Conservation (phyloP, 2,797 vertebrate species). For the Xenopus petersii region DNA sequence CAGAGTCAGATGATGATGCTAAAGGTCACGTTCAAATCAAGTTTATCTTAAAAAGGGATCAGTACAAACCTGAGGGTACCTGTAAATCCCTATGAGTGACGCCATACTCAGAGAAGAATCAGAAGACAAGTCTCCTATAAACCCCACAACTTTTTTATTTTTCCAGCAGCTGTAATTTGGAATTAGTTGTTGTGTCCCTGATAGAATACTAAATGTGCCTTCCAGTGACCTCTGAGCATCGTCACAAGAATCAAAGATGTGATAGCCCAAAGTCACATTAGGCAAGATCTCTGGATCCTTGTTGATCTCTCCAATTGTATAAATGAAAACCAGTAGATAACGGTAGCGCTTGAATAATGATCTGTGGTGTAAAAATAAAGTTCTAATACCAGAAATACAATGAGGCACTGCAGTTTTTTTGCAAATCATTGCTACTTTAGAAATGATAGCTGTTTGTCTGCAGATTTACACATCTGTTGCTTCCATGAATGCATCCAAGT, state of each 20-base stretch:
- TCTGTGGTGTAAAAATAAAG: too few species aligned
- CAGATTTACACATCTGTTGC: too few species aligned
- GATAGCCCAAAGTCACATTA: constrained; percentile 18
- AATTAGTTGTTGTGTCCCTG: not conserved
- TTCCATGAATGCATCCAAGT: too few species aligned
- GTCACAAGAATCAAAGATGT: constrained; percentile 6
- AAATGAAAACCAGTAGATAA: constrained; percentile 6
- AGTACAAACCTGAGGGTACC: not conserved
- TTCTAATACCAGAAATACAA: too few species aligned
- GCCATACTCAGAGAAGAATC: not conserved
- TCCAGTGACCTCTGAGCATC: not conserved
- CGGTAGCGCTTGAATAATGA: not conserved
- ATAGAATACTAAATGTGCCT: not conserved
- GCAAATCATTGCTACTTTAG: too few species aligned
- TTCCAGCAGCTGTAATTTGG: not conserved
- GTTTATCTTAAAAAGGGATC: too few species aligned
- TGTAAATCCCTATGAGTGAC: not conserved
- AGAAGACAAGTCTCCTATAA: not conserved
- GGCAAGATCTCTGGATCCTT: not conserved
- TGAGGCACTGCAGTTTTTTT: too few species aligned
- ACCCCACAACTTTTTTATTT: not conserved
- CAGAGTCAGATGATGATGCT: constrained; percentile 7
- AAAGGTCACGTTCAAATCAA: too few species aligned
- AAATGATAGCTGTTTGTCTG: too few species aligned
- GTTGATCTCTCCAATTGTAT: not conserved